Evolutionary conservation across 2,888 invertebrate species (phyloP), one percentile per base, ranked within the genome.

Genomic region (Mellilla xanthometata): DNA sequence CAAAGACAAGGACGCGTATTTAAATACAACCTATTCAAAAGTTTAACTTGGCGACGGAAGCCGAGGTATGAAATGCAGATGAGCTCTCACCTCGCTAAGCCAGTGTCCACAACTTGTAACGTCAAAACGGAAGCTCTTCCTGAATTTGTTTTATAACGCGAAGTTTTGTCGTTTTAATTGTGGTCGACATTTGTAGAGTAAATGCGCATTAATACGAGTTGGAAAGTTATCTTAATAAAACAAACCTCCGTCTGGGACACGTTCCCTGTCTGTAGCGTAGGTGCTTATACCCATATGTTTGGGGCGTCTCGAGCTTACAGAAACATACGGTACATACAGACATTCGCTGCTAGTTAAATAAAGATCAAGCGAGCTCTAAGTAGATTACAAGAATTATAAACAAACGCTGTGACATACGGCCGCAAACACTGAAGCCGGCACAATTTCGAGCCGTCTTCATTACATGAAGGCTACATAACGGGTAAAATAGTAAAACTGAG

Each of bases 181-280:
- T 65, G 62, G 63, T 45, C 56, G 60, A 62, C 70, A 62, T 63
- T 58, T 52, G 61, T 65, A 56, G 59, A 66, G 61, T 64, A 65
- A 70, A 68, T 61, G 62, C 55, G 60, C 66, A 62, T 68, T 67
- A 68, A 63, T 63, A 59, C 54, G 64, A 63, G 66, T 62, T 63
- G 65, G 63, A 64, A 71, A 78, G 75, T 76, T 76, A 67, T 76
- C 71, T 76, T 74, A 76, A 78, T 77, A 77, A 77, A 74, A 73
- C 74, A 66, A 70, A 70, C 64, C 68, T 57, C 52, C 47, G 49
- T 34, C 39, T 54, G 56, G 56, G 51, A 52, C 52, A 49, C 54
- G 55, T 56, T 52, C 59, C 54, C 57, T n/a, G n/a, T n/a, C n/a
- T n/a, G n/a, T n/a, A n/a, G n/a, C n/a, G n/a, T n/a, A n/a, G n/a